Conservation (phyloP, 2,113 vertebrate species). For the Cariama cristata region DNA sequence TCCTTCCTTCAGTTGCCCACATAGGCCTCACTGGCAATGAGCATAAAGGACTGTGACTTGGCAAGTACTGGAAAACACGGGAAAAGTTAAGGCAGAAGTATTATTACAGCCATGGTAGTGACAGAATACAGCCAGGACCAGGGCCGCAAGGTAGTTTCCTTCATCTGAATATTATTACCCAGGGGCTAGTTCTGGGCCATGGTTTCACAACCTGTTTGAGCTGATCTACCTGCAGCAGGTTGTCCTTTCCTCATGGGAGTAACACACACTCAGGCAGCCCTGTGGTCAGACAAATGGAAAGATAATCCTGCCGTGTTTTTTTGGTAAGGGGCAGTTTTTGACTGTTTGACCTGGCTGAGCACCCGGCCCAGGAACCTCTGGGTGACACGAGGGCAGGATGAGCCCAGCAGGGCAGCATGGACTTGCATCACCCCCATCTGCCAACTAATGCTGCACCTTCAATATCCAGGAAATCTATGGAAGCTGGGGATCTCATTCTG, state of each 20-base stretch:
- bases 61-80: neutral
- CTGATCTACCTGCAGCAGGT: neutral
- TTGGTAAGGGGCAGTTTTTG: neutral
- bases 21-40: accelerated
- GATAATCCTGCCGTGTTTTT: accelerated
- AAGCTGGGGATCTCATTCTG: neutral
- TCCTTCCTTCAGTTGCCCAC: neutral
- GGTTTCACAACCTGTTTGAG: neutral
- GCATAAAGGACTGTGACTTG: neutral
- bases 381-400: neutral
- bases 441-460: neutral
- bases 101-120: accelerated
- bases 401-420: accelerated
- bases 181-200: neutral
- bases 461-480: neutral
- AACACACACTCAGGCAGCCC: neutral
- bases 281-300: neutral
- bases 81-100: neutral
- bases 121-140: accelerated
- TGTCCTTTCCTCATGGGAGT: neutral
- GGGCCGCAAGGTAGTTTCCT: neutral
- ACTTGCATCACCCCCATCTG: neutral
- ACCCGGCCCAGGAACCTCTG: neutral
- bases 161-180: neutral
- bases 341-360: neutral